Conservation (phyloP, 2,888 invertebrate genomes). For the Parthenolecanium corni region DNA sequence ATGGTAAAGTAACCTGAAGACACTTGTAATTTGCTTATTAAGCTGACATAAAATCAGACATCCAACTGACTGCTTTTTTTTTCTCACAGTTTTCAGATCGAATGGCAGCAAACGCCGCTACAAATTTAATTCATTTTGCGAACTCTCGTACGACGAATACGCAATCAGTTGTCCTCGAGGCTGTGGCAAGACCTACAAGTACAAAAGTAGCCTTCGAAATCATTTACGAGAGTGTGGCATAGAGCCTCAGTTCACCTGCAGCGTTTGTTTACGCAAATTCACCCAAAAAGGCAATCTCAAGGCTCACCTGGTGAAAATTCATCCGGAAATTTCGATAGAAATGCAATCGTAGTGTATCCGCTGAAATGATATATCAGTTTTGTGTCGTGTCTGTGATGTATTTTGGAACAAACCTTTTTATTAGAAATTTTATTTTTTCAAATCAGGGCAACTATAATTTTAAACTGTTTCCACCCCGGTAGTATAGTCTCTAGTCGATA, state of each 20-base stretch:
- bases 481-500: background rate
- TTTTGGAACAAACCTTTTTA: background rate
- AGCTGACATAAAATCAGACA: no score
- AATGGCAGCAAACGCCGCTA: background rate
- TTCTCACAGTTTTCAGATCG: background rate
- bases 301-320: slow-evolving; percentile 30
- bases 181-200: slow-evolving; percentile 61
- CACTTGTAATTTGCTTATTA: no score
- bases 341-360: background rate
- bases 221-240: slow-evolving; percentile 46
- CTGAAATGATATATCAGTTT: background rate
- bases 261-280: slow-evolving; percentile 22
- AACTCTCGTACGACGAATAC: slow-evolving; percentile 1
- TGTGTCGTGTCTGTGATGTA: background rate
- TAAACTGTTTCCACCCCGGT: no score
- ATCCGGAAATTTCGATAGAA: background rate
- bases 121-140: background rate
- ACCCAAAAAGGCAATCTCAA: slow-evolving; percentile 31
- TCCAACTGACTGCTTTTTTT: no score
- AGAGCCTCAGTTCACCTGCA: slow-evolving; percentile 38
- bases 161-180: slow-evolving; percentile 36
- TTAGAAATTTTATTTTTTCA: background rate
- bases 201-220: slow-evolving; percentile 58
- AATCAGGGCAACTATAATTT: background rate
- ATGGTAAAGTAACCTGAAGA: no score